phyloP scores from a whole-genome alignment of 2,797 vertebrate species.

The Merluccius polli region DNA sequence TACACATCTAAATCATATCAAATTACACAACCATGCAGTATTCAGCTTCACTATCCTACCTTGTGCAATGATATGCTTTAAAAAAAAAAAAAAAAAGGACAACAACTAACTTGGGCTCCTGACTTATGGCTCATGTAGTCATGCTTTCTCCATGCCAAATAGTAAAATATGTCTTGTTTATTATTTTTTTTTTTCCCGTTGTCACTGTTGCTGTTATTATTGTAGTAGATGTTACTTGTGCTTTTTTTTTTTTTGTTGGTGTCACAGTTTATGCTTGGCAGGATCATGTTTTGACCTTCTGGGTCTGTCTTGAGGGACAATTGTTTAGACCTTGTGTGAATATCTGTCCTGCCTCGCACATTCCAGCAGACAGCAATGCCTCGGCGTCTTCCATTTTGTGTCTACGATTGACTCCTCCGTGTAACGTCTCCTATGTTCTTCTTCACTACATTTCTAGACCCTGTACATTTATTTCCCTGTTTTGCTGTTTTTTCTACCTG shows the following conservation, averaged over 20 bases:
- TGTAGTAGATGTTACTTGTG: slow-evolving; percentile 33
- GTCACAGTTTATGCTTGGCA: slow-evolving; percentile 51
- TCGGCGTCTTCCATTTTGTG: slow-evolving; percentile 42
- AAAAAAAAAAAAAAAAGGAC: slow-evolving; percentile 30
- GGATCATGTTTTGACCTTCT: slow-evolving; percentile 45
- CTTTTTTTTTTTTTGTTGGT: slow-evolving; percentile 36
- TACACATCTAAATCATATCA: slow-evolving; percentile 57
- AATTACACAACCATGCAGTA: slow-evolving; percentile 66
- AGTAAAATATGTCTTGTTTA: slow-evolving; percentile 18
- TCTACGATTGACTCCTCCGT: not conserved
- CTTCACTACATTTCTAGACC: not conserved
- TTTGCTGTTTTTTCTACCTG: slow-evolving; percentile 25
- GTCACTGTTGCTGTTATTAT: not conserved
- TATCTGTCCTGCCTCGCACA: slow-evolving; percentile 68
- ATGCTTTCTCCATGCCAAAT: slow-evolving; percentile 53
- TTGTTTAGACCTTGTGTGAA: slow-evolving; percentile 23
- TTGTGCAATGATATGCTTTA: slow-evolving; percentile 67
- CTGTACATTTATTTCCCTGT: slow-evolving; percentile 2
- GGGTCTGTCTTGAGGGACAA: not conserved
- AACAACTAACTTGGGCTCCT: slow-evolving; percentile 46
- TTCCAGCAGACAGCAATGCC: slow-evolving; percentile 66
- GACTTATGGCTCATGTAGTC: slow-evolving; percentile 25
- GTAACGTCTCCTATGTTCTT: not conserved
- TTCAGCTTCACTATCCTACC: slow-evolving; percentile 58
- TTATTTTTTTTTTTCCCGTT: slow-evolving; percentile 32